Evolutionary conservation across 2,888 invertebrate species (phyloP).

Genomic region (Holacanthella duospinosa): DNA sequence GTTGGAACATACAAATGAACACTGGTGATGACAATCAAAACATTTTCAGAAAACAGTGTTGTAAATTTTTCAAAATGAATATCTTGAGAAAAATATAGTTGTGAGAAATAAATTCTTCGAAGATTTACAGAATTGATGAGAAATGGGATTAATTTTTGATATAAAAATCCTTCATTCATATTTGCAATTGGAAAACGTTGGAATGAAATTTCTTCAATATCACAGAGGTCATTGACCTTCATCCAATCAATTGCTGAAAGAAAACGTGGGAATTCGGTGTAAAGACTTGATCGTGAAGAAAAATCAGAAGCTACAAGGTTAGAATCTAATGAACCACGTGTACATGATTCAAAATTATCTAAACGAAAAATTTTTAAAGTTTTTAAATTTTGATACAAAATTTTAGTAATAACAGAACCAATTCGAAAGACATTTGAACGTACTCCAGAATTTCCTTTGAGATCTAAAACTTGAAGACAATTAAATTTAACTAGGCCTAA

Average conservation of each 20-base stretch:
- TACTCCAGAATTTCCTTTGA: background rate
- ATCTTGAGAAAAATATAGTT: background rate
- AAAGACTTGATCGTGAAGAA: background rate
- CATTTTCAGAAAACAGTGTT: background rate
- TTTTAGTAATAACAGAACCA: background rate
- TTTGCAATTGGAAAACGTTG: slow-evolving; percentile 9
- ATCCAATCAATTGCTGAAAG: background rate
- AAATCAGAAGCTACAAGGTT: background rate
- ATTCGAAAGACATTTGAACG: background rate
- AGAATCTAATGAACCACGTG: background rate
- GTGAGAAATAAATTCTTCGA: background rate
- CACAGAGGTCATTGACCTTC: background rate
- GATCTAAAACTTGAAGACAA: background rate
- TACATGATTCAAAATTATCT: background rate
- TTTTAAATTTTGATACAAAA: background rate
- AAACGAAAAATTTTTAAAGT: background rate
- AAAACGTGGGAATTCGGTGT: background rate
- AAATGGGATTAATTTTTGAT: background rate
- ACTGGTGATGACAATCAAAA: background rate
- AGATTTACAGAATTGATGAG: background rate
- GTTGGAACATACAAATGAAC: background rate
- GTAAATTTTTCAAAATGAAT: background rate
- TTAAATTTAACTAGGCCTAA: background rate
- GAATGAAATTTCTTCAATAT: slow-evolving; percentile 1
- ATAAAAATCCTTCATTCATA: background rate